Conservation (phyloP, 2,888 invertebrate species). For the Sipha maydis region DNA sequence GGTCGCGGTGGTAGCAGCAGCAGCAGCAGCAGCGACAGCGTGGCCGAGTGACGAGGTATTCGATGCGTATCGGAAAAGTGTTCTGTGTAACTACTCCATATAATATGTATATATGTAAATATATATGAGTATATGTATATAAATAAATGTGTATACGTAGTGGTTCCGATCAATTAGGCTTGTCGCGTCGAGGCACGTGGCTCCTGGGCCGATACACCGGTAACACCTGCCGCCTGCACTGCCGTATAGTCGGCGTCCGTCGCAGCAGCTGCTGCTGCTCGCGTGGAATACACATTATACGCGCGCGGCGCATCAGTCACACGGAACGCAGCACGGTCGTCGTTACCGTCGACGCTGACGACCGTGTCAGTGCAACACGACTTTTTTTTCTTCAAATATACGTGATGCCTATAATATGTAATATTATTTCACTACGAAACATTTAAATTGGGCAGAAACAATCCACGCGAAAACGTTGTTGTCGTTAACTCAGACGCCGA, state of each 20-base stretch:
- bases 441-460: too few species aligned
- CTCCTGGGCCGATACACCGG: constrained; percentile 31
- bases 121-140: neutral
- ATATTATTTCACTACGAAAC: too few species aligned
- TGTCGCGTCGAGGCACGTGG: constrained; percentile 59
- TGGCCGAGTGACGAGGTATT: neutral
- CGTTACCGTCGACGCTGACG: too few species aligned
- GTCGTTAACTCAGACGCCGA: too few species aligned
- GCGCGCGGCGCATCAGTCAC: neutral
- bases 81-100: neutral
- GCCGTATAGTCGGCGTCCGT: neutral
- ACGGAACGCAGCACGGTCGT: neutral
- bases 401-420: too few species aligned
- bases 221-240: constrained; percentile 43
- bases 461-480: too few species aligned
- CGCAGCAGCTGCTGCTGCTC: constrained; percentile 6
- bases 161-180: constrained; percentile 60
- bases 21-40: neutral
- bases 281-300: neutral
- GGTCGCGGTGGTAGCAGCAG: too few species aligned
- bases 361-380: too few species aligned
- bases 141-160: neutral
- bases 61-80: constrained; percentile 49
- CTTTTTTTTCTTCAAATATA: too few species aligned
- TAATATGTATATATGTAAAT: neutral